Conservation (phyloP, 2,113 vertebrate genomes). For the Bos indicus region DNA sequence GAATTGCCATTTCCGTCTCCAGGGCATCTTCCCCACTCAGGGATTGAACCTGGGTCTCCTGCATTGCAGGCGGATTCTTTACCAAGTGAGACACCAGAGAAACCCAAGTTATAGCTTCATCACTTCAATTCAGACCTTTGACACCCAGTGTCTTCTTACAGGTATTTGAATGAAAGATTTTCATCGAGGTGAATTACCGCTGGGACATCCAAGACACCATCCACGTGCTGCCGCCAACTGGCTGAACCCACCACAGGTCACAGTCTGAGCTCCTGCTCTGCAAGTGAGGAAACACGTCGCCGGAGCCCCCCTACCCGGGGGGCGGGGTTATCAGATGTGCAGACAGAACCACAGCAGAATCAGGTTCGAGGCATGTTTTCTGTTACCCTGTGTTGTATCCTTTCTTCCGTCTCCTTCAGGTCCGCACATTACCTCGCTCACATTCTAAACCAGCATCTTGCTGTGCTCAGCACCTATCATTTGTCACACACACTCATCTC, state of each 20-base stretch:
- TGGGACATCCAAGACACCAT: background rate
- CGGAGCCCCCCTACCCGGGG: accelerated
- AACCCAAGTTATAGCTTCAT: background rate
- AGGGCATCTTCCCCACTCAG: background rate
- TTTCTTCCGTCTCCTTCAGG: background rate
- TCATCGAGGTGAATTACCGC: background rate
- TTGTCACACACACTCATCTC: background rate
- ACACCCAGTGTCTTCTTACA: background rate
- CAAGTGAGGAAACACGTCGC: background rate
- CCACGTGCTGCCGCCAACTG: background rate
- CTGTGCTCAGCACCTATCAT: background rate
- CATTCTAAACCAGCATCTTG: background rate
- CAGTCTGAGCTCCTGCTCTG: too few species aligned
- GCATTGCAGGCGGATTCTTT: background rate
- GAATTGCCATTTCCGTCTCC: background rate
- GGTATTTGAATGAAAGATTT: background rate
- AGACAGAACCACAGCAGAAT: background rate
- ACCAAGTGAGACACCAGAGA: background rate
- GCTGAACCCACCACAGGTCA: background rate
- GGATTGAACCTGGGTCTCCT: background rate
- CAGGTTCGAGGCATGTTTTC: background rate
- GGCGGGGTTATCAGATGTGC: accelerated
- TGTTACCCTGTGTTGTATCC: background rate
- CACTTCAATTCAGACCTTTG: background rate
- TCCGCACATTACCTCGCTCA: background rate